Base-by-base conservation (phyloP, 2,888 invertebrate genomes). In the Epinotia brunnichana region DNA sequence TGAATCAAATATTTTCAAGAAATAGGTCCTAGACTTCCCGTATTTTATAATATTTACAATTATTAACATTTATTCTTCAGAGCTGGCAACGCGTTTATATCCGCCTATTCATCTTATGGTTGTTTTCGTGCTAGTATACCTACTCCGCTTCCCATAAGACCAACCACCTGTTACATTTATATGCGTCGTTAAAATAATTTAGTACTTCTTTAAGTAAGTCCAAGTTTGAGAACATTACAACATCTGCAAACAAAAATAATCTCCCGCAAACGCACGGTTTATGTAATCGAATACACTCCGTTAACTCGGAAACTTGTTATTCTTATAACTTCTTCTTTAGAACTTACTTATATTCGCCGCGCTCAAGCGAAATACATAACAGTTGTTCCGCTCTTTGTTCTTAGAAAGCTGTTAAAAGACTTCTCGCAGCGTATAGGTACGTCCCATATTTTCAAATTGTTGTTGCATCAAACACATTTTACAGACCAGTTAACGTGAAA, bases 331-430 rank as follows among this genome's bases (percentile, higher is more conserved):
- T 68, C 67, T 67, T 17, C 64, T 53, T 17, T 60, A 60, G 70
- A 57, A 66, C 66, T 60, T 66, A 66, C 66, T 60, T 66, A 51
- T 67, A 59, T 44, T 62, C 54, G 51, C 61, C 21, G 57, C 24
- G 53, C 35, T 17, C 53, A 54, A 61, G 48, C 68, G 10, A 68
- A 69, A 62, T 69, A 63, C 57, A 59, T 69, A 73, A 69, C 60
- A 69, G 73, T 73, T 72, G 56, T 72, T 73, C 57, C 67, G 53
- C 44, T 68, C 54, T 69, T 73, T 73, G 69, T 70, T 66, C 70
- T 62, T 13, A 51, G 68, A 54, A 69, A 72, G 57, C 57, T 57
- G 62, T 73, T 68, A 69, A 63, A 73, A 63, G 57, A 69, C 59
- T 63, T 68, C 24, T 71, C 51, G 48, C 48, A 39, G 21, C 54